Conservation (phyloP, 35 echinoderm and acorn worm species). For the Hemicentrotus pulcherrimus region DNA sequence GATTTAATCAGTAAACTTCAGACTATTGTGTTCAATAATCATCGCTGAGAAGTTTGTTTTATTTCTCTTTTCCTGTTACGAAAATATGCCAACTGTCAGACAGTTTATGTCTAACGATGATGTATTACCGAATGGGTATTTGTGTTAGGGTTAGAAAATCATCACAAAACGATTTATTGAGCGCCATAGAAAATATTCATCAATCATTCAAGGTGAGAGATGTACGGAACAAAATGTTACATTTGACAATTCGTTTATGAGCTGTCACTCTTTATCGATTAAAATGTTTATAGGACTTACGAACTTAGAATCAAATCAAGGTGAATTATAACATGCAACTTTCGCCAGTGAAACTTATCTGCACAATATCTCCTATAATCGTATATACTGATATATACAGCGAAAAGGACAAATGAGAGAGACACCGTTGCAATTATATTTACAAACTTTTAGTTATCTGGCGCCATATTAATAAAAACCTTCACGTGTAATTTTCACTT, state of each 20-base stretch:
- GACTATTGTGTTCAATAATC: background rate
- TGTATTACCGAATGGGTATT: background rate
- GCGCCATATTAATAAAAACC: no score
- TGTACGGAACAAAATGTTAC: background rate
- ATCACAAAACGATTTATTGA: background rate
- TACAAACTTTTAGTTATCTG: no score
- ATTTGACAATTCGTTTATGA: background rate
- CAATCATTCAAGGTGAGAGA: background rate
- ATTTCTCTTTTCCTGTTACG: background rate
- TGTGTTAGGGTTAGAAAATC: background rate
- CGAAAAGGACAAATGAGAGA: no score
- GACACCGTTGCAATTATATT: no score
- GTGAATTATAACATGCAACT: no score
- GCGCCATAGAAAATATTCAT: background rate
- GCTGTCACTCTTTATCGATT: background rate
- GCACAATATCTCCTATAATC: no score
- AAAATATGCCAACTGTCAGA: background rate
- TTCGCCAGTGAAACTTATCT: no score
- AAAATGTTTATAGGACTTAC: background rate
- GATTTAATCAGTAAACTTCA: background rate
- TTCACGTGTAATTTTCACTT: no score
- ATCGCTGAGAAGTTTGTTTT: background rate
- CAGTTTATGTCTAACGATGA: slow-evolving; percentile 18
- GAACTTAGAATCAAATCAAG: background rate
- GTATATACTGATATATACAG: no score